Percentiles rank a stretch among this genome's conserved stretches.
Conservation (phyloP, 2,888 invertebrate species). For the Hipparchia semele region DNA sequence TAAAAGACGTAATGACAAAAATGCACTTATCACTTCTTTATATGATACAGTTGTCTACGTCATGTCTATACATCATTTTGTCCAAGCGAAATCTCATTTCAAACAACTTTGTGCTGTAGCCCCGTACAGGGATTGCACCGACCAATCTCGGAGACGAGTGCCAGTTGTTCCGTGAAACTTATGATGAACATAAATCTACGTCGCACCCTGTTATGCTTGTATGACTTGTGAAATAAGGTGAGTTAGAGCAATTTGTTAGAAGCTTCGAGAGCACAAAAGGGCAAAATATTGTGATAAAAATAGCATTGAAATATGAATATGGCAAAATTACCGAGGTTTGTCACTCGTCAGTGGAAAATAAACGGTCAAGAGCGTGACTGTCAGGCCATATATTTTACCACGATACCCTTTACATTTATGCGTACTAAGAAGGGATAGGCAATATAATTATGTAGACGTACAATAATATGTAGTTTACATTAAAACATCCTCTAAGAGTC, state of each 20-base stretch:
- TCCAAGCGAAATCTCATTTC: conserved; percentile 7
- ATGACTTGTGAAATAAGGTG: conserved; percentile 15
- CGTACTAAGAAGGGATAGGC: no score
- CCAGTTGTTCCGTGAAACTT: conserved; percentile 36
- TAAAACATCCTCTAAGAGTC: no score
- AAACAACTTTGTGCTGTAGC: not conserved
- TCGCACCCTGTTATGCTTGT: conserved; percentile 27
- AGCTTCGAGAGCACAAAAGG: not conserved
- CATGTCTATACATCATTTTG: not conserved
- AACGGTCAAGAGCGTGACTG: no score
- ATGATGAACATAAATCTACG: conserved; percentile 35
- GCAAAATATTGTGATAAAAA: not conserved
- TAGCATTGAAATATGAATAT: not conserved
- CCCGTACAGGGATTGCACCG: conserved; percentile 13
- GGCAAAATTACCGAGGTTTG: not conserved
- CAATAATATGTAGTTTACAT: no score
- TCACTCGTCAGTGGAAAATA: not conserved
- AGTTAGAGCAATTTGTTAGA: conserved; percentile 7
- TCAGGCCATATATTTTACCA: no score
- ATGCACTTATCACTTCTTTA: not conserved
- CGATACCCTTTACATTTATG: no score
- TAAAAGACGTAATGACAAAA: no score
- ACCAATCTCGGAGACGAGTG: conserved; percentile 33
- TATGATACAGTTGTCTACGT: not conserved
- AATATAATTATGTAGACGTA: no score